Base-by-base conservation (phyloP, 2,797 vertebrate genomes). In the Thaleichthys pacificus region DNA sequence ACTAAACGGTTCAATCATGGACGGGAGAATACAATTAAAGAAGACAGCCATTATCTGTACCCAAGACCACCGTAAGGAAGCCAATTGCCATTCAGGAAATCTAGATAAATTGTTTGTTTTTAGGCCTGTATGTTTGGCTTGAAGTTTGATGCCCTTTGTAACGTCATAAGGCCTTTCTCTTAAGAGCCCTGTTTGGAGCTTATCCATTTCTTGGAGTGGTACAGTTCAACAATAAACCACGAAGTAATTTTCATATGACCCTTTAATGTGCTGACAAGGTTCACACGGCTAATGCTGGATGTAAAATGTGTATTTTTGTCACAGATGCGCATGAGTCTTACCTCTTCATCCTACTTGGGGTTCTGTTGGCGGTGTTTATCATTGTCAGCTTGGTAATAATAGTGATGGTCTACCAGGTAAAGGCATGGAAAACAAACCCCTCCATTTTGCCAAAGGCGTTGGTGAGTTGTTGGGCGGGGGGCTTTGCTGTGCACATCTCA, bases 391-490 rank as follows among this genome's bases (percentile, higher is more conserved):
- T 0, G 0, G 2, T 28, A 2, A 0, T 75, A 1, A 9, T 4
- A 0, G 0, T 65, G 0, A 0, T 0, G 0, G 28, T 88, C 77
- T 75, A 9, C 4, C 12, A n/a, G 1, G 5, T 0, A 0, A 67
- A 4, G 9, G 77, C 24, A 1, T 86, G 70, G 77, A 70, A 17
- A 0, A 6, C 24, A 12, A 7, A 4, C 0, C 1, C 0, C 0
- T 0, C 7, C 0, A 0, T 0, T 3, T n/a, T 12, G 0, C 79
- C 74, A 0, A 0, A 0, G 0, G 0, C 0, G 35, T 49, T 80
- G 88, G 90, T 92, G 81, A 90, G 75, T 12, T 5, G 2, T 64
- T 42, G 0, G 42, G 19, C 5, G 32, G 5, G 15, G 19, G 51
- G 15, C 51, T 6, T 56, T 5, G 15, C 11, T 19, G 15, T n/a